Base-by-base conservation (phyloP, 30 jellyfish, hydroid and myxozoan genomes). In the Pseudorhiza aurosa region DNA sequence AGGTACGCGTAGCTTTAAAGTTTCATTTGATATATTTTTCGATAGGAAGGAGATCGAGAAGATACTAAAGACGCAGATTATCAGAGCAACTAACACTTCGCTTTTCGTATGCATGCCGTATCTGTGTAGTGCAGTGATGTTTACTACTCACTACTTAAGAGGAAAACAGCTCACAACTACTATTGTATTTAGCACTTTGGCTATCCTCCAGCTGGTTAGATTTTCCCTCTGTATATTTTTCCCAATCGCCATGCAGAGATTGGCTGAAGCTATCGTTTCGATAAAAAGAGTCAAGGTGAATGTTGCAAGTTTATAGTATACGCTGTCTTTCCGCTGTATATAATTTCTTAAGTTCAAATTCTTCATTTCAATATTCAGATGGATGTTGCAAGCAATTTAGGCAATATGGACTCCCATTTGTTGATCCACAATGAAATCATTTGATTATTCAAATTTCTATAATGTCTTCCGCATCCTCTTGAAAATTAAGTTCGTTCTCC, bases 141-240 rank as follows among this genome's bases (percentile, higher is more conserved):
- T 88, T 31, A 26, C 92, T 0, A 55, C 75, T 67, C 70, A 35
- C 53, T 63, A 70, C 77, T 27, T 55, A 63, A 76, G 25, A 19
- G 96, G 96, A 25, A 57, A 57, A 7, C 67, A 59, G n/a, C 73
- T 86, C 51, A 68, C 87, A 43, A 56, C 79, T 6, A 74, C 76
- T 14, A 47, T 15, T 22, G 91, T 86, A 26, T 77, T 86, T 72
- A 67, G 70, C 25, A 57, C 83, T 2, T 14, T 86, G 82, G 82
- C 91, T 15, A 40, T 86, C 37, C 47, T 77, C 35, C 75, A 72
- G 22, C 43, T 67, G 19, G 56, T 75, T 22, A 71, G 96, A 29
- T 47, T 42, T 49, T 44, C 69, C 2, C 25, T 76, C 28, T 57
- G 53, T 21, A n/a, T 63, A 25, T 86, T 64, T 33, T 43, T 86